Evolutionary conservation across 2,797 vertebrate genomes (phyloP).

Genomic region (Rhincodon typus): DNA sequence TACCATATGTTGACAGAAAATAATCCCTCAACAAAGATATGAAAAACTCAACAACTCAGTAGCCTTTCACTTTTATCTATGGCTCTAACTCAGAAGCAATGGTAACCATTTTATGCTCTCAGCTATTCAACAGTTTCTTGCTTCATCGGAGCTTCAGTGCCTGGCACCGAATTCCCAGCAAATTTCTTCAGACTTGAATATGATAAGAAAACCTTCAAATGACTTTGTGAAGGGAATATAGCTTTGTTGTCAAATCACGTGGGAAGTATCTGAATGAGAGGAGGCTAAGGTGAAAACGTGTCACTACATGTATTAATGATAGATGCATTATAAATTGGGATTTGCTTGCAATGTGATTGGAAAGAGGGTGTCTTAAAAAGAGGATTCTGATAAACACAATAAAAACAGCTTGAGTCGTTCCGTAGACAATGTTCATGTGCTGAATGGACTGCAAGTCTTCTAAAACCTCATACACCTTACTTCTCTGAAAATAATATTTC

Average conservation of each 20-base stretch:
- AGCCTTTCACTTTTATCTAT: background rate
- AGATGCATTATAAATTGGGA: background rate
- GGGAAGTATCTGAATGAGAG: background rate
- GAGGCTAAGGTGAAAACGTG: background rate
- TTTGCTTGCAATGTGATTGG: background rate
- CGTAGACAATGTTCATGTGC: background rate
- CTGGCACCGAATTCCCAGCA: background rate
- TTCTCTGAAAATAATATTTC: background rate
- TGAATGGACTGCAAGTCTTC: background rate
- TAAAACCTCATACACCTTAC: background rate
- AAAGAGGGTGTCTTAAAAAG: background rate
- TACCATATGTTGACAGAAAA: slow-evolving; percentile 5
- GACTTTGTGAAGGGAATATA: background rate
- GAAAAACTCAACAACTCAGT: background rate
- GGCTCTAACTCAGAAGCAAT: background rate
- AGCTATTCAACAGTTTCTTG: background rate
- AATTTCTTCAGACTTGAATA: background rate
- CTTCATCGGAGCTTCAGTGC: background rate
- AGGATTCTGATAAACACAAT: background rate
- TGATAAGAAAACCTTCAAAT: background rate
- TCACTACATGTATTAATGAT: background rate
- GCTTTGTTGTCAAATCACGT: background rate
- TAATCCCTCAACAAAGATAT: background rate
- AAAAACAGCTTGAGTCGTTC: background rate
- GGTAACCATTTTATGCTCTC: background rate